phyloP scores from a whole-genome alignment of 2,113 vertebrate genomes.

The Malurus cyaneus region DNA sequence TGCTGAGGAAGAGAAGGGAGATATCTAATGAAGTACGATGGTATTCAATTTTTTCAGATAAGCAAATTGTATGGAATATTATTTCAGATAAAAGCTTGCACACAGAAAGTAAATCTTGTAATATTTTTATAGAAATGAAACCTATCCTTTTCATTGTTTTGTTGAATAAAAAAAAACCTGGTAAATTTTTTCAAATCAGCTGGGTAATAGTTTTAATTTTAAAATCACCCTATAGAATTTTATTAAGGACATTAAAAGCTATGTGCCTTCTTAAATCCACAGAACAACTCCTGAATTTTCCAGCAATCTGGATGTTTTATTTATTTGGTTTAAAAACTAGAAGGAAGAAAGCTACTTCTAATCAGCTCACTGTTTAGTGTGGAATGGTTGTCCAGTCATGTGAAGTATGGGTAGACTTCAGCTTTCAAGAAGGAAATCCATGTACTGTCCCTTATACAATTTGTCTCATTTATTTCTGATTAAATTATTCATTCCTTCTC shows the following conservation, averaged over 20 bases:
- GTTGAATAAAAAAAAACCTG: background rate
- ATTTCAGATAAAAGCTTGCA: background rate
- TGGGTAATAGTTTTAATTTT: background rate
- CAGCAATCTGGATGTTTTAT: conserved; percentile 42
- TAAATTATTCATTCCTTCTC: conserved; percentile 63
- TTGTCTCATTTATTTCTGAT: conserved; percentile 64
- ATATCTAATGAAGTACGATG: background rate
- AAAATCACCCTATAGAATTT: background rate
- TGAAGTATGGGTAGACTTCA: conserved; percentile 34
- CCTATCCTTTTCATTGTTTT: background rate
- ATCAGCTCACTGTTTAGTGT: conserved; percentile 27
- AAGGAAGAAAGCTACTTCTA: conserved; percentile 12
- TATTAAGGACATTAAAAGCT: background rate
- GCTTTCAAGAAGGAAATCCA: conserved; percentile 51
- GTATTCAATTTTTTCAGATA: background rate
- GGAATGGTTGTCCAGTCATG: conserved; percentile 39
- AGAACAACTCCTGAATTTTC: background rate
- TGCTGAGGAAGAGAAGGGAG: background rate
- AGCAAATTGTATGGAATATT: background rate
- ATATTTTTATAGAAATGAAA: background rate
- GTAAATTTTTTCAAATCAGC: background rate
- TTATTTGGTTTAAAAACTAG: conserved; percentile 46
- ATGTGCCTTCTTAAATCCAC: conserved; percentile 4
- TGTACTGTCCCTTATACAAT: conserved; percentile 24
- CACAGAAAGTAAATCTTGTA: background rate